These are phyloP conservation scores for pig (Sus scrofa) DNA, from an alignment of 2,113 vertebrate genomes.

Conservation along the genomic window DNA sequence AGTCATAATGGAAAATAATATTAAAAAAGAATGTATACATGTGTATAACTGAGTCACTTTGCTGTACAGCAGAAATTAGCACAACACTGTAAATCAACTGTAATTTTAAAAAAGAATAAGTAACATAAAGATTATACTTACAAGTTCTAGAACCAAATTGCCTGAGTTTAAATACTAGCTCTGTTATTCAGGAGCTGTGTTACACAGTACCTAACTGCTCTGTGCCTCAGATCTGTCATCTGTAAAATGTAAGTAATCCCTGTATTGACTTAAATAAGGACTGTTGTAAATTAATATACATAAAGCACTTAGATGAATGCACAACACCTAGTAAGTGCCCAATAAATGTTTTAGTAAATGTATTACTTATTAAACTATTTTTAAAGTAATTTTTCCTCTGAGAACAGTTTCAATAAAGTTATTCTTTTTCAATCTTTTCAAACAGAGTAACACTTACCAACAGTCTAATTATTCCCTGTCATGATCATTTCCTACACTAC, in stretches of 20 bases:
- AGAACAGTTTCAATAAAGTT: not conserved
- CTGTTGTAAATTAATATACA: not conserved
- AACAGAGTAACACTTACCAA: not conserved
- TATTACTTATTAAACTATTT: not conserved
- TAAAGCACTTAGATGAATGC: not conserved
- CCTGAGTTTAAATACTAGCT: not conserved
- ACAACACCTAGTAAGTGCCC: not conserved
- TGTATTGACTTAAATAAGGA: not conserved
- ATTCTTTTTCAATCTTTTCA: not conserved
- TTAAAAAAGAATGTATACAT: no score
- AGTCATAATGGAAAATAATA: no score
- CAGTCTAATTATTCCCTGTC: not conserved
- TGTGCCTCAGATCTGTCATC: not conserved
- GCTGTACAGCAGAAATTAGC: no score
- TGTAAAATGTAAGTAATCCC: not conserved
- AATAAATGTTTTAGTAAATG: not conserved
- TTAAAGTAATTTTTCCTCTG: not conserved
- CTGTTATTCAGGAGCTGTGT: not conserved
- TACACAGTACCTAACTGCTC: not conserved
- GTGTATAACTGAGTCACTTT: no score
- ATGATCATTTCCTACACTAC: not conserved
- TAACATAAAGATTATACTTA: constrained; percentile 12
- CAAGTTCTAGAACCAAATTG: not conserved
- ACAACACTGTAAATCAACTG: no score
- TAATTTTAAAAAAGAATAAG: not conserved